Conservation (phyloP, 2,888 invertebrate species). For the Macroteleia sp. region DNA sequence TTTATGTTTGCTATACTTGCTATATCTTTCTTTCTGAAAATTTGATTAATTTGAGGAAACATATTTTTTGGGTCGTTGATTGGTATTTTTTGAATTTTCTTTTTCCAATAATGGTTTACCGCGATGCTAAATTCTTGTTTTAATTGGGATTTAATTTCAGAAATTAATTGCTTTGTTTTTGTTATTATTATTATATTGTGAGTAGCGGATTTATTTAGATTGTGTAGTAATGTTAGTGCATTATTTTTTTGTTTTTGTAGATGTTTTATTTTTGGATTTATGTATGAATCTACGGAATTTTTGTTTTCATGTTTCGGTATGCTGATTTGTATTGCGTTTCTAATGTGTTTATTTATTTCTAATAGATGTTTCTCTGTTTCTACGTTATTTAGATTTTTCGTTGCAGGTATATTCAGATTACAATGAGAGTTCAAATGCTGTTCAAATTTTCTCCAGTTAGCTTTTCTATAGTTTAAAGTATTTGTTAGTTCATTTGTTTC, state of each 20-base stretch:
- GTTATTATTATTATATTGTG: too few relatives aligned
- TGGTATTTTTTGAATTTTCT: conserved; percentile 32
- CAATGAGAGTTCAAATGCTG: background rate
- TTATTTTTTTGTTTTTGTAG: too few relatives aligned
- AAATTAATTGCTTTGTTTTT: background rate
- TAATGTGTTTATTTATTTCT: background rate
- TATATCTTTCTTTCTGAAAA: too few relatives aligned
- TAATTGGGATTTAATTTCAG: background rate
- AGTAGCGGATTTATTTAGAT: too few relatives aligned
- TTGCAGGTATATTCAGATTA: background rate
- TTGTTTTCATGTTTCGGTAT: background rate
- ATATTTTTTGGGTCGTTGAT: conserved; percentile 13
- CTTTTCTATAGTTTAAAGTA: background rate
- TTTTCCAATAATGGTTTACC: conserved; percentile 30
- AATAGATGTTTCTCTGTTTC: conserved; percentile 1
- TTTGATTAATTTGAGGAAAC: too few relatives aligned
- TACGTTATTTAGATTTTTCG: conserved; percentile 2
- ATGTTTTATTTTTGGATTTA: too few relatives aligned
- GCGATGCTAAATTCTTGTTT: conserved; percentile 18
- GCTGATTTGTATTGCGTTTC: background rate
- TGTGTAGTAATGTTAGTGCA: too few relatives aligned
- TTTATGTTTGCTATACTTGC: too few relatives aligned
- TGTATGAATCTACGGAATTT: conserved; percentile 4
- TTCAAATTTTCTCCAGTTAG: conserved; percentile 3
- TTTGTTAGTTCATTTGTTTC: too few relatives aligned